phyloP scores from a whole-genome alignment of 1,140 invertebrate genomes.

The Euwallacea fornicatus region DNA sequence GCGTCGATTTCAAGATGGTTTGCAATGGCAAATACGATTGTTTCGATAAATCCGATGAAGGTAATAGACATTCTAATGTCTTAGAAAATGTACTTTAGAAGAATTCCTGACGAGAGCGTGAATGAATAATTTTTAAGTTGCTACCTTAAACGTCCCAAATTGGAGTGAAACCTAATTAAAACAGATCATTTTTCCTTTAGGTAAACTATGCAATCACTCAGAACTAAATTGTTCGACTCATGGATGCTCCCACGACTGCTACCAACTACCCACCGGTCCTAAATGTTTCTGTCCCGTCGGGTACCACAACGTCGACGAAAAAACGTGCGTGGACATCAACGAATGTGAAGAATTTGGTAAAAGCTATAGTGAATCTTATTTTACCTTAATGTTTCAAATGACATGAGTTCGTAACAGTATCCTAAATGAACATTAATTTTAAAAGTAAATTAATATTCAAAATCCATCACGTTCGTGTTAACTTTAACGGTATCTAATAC shows the following conservation, averaged over 20 bases:
- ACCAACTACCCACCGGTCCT: constrained; percentile 54
- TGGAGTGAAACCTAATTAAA: neutral
- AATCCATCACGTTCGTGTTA: too few species aligned
- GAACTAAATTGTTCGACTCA: constrained; percentile 52
- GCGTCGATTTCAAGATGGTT: constrained; percentile 64
- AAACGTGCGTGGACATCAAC: constrained; percentile 65
- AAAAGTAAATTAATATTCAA: too few species aligned
- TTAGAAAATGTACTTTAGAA: too few species aligned
- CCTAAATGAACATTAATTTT: too few species aligned
- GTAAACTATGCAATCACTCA: constrained; percentile 56
- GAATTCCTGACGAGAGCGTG: too few species aligned
- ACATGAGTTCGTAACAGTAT: too few species aligned
- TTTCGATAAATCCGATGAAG: constrained; percentile 75
- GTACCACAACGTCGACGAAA: constrained; percentile 49
- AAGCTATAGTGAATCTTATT: too few species aligned
- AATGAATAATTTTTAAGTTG: too few species aligned
- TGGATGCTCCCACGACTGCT: constrained; percentile 55
- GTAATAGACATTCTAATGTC: neutral
- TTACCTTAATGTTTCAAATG: too few species aligned
- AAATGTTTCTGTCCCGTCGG: constrained; percentile 56
- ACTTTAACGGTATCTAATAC: too few species aligned
- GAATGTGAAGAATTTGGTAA: constrained; percentile 74
- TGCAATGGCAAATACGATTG: constrained; percentile 80
- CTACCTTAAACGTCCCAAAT: too few species aligned
- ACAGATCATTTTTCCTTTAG: constrained; percentile 13